A percentile compares a stretch with the other conserved stretches of the same genome.
Conservation (phyloP, 2,888 invertebrate genomes). For the Agriopis leucophaearia region DNA sequence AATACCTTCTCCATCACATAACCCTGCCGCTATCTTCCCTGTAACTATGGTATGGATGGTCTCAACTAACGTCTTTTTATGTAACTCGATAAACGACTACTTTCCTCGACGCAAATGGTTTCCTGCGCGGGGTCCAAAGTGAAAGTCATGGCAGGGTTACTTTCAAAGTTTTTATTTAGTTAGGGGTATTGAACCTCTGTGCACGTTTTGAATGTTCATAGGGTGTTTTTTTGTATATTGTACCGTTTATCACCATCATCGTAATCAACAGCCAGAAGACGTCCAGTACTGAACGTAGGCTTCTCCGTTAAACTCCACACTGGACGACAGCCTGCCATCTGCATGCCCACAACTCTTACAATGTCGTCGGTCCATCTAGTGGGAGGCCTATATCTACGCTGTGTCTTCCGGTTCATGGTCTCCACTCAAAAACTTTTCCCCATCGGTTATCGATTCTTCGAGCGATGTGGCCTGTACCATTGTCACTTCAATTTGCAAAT, state of each 20-base stretch:
- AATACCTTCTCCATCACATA: neutral
- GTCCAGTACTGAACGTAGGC: no score
- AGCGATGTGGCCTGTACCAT: no score
- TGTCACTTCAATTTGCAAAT: no score
- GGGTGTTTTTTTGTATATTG: neutral
- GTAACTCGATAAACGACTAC: constrained; percentile 46
- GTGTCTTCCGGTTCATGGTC: no score
- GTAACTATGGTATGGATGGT: constrained; percentile 11
- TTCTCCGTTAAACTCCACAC: no score
- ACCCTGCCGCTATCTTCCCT: neutral
- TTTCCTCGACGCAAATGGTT: constrained; percentile 44
- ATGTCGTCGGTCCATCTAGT: no score
- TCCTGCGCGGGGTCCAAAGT: constrained; percentile 48
- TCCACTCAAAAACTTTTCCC: no score
- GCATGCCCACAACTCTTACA: no score
- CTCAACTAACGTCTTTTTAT: constrained; percentile 31
- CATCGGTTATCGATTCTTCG: no score
- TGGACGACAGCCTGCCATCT: no score
- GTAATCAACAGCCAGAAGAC: no score
- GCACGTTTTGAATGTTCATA: neutral
- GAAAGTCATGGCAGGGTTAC: constrained; percentile 42
- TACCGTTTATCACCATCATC: neutral
- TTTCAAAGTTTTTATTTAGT: constrained; percentile 28
- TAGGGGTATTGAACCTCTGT: constrained; percentile 9
- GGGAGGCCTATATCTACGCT: no score